Evolutionary conservation across 1,140 invertebrate species (phyloP).

Genomic region (Theocolax elegans): DNA sequence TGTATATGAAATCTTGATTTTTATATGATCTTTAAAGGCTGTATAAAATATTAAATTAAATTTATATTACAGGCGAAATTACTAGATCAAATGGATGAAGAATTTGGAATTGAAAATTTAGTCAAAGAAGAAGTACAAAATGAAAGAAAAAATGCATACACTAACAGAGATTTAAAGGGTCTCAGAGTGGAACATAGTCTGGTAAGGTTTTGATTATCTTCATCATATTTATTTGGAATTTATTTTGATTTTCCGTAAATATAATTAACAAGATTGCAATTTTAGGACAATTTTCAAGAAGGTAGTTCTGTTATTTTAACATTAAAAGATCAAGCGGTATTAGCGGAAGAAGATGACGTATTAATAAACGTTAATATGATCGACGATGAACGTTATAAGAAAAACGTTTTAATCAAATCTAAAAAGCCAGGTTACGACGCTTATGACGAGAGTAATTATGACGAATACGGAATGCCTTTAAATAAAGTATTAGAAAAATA

Average conservation of each 20-base stretch:
- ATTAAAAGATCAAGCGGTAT: constrained; percentile 90
- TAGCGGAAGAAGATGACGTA: constrained; percentile 89
- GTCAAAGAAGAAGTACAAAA: constrained; percentile 81
- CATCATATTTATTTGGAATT: constrained; percentile 5
- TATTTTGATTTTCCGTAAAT: too few species aligned
- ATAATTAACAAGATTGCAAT: not conserved
- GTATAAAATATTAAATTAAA: constrained; percentile 32
- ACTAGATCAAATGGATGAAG: constrained; percentile 93
- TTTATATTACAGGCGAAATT: constrained; percentile 79
- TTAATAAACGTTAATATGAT: constrained; percentile 96
- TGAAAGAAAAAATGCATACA: constrained; percentile 74
- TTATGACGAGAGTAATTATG: constrained; percentile 89
- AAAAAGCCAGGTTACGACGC: constrained; percentile 84
- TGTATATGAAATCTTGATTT: too few species aligned
- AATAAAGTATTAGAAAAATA: constrained; percentile 87
- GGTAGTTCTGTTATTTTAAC: constrained; percentile 90
- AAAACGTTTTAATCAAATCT: constrained; percentile 88
- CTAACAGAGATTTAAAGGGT: constrained; percentile 79
- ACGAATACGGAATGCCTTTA: constrained; percentile 81
- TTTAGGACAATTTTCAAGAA: constrained; percentile 78
- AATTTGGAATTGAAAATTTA: constrained; percentile 89
- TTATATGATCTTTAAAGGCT: constrained; percentile 15
- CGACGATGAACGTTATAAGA: constrained; percentile 90
- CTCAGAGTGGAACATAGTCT: constrained; percentile 89
- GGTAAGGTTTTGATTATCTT: constrained; percentile 60